Base-by-base conservation (phyloP, 2,888 invertebrate genomes). In the Mythimna lalbum region DNA sequence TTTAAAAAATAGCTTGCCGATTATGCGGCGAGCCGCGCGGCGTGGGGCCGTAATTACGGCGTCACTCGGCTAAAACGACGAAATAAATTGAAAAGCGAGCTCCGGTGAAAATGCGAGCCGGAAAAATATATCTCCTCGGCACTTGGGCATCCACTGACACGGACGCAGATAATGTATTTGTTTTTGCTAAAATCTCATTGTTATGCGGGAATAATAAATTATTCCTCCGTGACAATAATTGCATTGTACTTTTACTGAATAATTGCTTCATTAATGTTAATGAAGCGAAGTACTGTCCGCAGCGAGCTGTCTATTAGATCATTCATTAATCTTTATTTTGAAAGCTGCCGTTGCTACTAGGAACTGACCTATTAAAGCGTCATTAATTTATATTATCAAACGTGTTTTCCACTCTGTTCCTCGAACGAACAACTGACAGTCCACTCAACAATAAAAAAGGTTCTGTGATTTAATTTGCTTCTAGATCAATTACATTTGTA, bases 1-100 rank as follows among this genome's bases (percentile, higher is more conserved):
- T 89, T 86, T 84, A 88, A 91, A 90, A 91, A 90, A 91, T 88
- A 86, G 88, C 87, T 87, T 81, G 88, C 83, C 89, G 90, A 91
- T 93, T 91, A 92, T 91, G 92, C 90, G 91, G 91, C 86, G 87
- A 88, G 86, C 90, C 90, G 87, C 86, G 81, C 85, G 85, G 84
- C 86, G 86, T 88, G 88, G 87, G 87, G 86, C 88, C 89, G 92
- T 93, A 94, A 95, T 94, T 94, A 94, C 93, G 90, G 90, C 92
- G 90, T 92, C 93, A 93, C 90, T 93, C 91, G 89, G 90, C 91
- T 93, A 93, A 94, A 95, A 93, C 93, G 91, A 89, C 90, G 89
- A 93, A 93, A 95, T 94, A 93, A 95, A 95, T 94, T 95, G 93
- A 94, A 95, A 94, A 92, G 92, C 92, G 88, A 89, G 90, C 91